Conservation (phyloP, 64 coral and sea anemone genomes). For the Astreopora myriophthalma region DNA sequence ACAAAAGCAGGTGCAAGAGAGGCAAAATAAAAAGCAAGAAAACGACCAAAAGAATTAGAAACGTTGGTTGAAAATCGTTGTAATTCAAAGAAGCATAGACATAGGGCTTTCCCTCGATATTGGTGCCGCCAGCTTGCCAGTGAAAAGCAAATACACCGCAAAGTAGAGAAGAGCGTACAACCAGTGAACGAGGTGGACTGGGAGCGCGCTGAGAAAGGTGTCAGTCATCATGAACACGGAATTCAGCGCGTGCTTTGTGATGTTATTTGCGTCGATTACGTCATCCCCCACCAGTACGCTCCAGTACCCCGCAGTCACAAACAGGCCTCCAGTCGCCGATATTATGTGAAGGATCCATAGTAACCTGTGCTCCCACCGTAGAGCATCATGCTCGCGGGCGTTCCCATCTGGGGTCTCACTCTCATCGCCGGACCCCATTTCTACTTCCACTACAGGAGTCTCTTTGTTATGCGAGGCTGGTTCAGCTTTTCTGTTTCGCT, state of each 20-base stretch:
- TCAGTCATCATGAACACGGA: conserved; percentile 79
- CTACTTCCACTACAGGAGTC: neutral
- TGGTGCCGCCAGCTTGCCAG: conserved; percentile 75
- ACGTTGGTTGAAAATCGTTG: neutral
- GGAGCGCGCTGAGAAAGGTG: conserved; percentile 20
- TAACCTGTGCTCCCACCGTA: conserved; percentile 3
- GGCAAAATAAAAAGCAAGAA: conserved; percentile 30
- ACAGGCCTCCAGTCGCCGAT: conserved; percentile 57
- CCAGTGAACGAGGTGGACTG: conserved; percentile 77
- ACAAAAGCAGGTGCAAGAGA: conserved; percentile 13
- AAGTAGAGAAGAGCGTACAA: conserved; percentile 80
- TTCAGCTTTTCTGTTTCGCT: neutral
- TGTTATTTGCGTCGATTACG: conserved; percentile 40
- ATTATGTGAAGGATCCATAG: conserved; percentile 79
- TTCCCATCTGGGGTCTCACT: neutral
- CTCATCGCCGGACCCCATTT: neutral
- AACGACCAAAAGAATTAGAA: neutral
- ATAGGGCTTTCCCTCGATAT: conserved; percentile 45
- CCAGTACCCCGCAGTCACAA: conserved; percentile 85
- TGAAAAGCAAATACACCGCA: conserved; percentile 69
- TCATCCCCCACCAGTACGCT: conserved; percentile 64
- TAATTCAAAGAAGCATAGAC: conserved; percentile 81
- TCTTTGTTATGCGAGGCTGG: neutral
- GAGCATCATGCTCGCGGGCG: neutral
- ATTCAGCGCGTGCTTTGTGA: conserved; percentile 82